Evolutionary conservation across 2,888 invertebrate genomes (phyloP), one percentile per base, ranked within the genome.

Genomic region (Spisula solida): DNA sequence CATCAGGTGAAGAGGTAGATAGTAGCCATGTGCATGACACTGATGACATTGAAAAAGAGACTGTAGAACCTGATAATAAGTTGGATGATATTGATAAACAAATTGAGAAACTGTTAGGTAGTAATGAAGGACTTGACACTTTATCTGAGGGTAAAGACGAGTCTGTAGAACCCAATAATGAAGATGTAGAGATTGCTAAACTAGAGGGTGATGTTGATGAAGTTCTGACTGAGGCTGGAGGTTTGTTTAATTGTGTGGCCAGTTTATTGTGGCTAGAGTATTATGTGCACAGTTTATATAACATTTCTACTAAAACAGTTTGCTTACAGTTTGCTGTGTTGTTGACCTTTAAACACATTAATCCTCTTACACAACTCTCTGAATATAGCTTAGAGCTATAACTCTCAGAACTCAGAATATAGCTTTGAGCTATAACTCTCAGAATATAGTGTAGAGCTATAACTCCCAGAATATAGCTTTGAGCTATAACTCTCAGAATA

Each of bases 211-310:
- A 66, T 25, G 25, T 25, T 66, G 60, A 66, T 66, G 60, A 12
- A 25, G 25, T 25, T n/a, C 25, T 25, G 2, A 25, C 60, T 66
- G 60, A 66, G 16, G 31, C 75, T 25, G 75, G 29, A 86, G 86
- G 86, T 86, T 86, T 86, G 86, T 86, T 81, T 81, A 82, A 86
- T 66, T 48, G 86, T 86, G 82, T 86, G 81, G 86, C 86, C 81
- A 75, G 86, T 75, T 41, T 41, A 8, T 41, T 41, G 41, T 41
- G 16, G 31, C 29, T 18, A 75, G 60, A 60, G 18, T 75, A 31
- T 75, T 75, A 31, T 34, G 16, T 75, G 75, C 34, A 34, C 75
- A 75, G 31, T 75, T 34, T 34, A 31, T 34, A 34, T 75, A 31
- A 75, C 75, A 31, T 34, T 75, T 75, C 34, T 75, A 75, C 75